Conservation (phyloP, 2,888 invertebrate species). For the Frankliniella intonsa region DNA sequence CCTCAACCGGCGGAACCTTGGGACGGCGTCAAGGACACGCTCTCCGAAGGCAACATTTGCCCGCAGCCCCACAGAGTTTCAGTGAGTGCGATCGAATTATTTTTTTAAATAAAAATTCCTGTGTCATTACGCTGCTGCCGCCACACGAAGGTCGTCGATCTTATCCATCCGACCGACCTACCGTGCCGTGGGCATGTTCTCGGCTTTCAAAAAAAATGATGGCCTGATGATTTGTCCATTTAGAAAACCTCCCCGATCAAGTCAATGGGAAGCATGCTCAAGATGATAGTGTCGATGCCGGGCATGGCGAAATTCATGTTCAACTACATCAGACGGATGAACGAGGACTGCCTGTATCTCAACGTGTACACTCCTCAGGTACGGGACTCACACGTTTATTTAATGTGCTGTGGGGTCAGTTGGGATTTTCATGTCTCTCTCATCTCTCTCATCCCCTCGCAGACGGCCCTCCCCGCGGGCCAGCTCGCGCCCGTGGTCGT, state of each 20-base stretch:
- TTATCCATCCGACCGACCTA: neutral
- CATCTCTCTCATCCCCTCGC: neutral
- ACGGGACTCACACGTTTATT: neutral
- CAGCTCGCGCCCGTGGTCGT: neutral
- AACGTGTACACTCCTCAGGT: neutral
- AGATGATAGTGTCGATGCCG: neutral
- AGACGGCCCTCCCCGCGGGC: neutral
- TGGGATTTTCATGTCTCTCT: neutral
- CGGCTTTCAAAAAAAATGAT: neutral
- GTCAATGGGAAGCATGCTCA: slow-evolving; percentile 13
- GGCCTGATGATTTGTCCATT: neutral
- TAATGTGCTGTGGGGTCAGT: neutral
- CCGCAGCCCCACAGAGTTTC: neutral
- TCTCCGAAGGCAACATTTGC: neutral
- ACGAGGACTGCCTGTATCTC: slow-evolving; percentile 12
- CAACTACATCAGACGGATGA: neutral
- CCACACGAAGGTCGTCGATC: neutral
- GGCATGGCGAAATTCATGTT: slow-evolving; percentile 20
- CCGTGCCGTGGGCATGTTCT: neutral
- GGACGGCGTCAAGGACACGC: neutral
- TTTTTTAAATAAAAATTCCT: neutral
- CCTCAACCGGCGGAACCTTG: neutral
- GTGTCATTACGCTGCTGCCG: neutral
- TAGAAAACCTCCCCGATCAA: slow-evolving; percentile 15
- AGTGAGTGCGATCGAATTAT: neutral